These are phyloP conservation scores for Pherbina coryleti DNA, from an alignment of 2,888 invertebrate species.

Conservation along the genomic window DNA sequence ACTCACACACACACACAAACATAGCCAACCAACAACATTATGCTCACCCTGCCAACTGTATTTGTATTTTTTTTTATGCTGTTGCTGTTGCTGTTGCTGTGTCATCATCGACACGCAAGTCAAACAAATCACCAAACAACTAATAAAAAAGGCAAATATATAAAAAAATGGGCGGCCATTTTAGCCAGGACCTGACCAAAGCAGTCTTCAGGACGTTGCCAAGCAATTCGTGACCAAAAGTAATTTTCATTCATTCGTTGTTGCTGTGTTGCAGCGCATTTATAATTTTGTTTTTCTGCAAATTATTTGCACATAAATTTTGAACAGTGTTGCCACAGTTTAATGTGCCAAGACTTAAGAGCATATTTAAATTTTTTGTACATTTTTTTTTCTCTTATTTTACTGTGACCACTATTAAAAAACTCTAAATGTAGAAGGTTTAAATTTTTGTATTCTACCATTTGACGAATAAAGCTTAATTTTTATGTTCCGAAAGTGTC, in stretches of 20 bases:
- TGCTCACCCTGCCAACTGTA: neutral
- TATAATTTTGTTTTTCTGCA: neutral
- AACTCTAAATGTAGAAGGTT: no score
- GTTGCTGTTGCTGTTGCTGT: conserved; percentile 50
- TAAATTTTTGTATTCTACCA: no score
- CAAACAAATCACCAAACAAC: conserved; percentile 62
- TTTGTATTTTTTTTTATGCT: conserved; percentile 32
- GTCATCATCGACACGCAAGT: conserved; percentile 63
- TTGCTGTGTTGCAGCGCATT: neutral
- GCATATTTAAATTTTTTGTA: no score
- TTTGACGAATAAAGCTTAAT: neutral
- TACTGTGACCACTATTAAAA: no score
- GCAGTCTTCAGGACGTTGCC: neutral
- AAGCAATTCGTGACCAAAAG: conserved; percentile 28
- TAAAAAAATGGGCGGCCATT: neutral
- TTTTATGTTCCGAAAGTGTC: neutral
- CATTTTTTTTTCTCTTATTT: no score
- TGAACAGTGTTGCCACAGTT: neutral
- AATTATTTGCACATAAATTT: neutral
- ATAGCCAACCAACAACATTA: conserved; percentile 16
- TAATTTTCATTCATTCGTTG: neutral
- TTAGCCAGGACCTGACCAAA: neutral
- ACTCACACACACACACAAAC: conserved; percentile 27
- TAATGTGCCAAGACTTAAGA: no score
- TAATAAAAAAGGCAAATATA: conserved; percentile 41